Evolutionary conservation across 2,888 invertebrate species (phyloP).

Genomic region (Ornithoptera priamus): DNA sequence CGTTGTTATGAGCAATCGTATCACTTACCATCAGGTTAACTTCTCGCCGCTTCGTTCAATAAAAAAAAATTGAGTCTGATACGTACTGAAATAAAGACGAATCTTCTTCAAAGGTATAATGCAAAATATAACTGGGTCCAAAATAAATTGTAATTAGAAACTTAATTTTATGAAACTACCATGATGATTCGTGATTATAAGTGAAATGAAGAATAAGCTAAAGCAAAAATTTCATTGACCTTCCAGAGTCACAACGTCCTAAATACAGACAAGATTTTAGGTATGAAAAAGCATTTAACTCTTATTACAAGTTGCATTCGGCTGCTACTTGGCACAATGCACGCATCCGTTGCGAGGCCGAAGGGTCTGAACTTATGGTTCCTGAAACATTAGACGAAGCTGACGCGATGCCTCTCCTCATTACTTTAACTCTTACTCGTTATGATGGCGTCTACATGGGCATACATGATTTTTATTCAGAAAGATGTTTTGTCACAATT

Average conservation of each 20-base stretch:
- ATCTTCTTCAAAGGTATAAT: no score
- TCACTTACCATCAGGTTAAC: no score
- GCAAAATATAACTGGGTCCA: no score
- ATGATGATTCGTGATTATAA: no score
- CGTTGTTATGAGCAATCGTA: no score
- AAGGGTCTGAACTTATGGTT: conserved; percentile 48
- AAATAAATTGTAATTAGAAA: no score
- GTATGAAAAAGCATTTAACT: conserved; percentile 50
- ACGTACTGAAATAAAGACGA: no score
- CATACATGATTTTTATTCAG: conserved; percentile 52
- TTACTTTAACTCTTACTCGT: conserved; percentile 40
- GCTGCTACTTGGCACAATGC: conserved; percentile 45
- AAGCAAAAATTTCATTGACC: not conserved
- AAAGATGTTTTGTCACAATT: conserved; percentile 48
- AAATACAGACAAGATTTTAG: conserved; percentile 49
- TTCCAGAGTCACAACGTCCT: conserved; percentile 44
- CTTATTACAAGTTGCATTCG: conserved; percentile 51
- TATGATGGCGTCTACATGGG: conserved; percentile 50
- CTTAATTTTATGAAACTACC: no score
- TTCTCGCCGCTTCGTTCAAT: no score
- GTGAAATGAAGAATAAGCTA: no score
- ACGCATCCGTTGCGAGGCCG: conserved; percentile 49
- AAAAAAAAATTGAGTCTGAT: no score
- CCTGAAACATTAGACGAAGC: conserved; percentile 51
- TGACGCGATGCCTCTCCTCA: conserved; percentile 46